Conservation (phyloP, 2,797 vertebrate genomes). For the Emys orbicularis region DNA sequence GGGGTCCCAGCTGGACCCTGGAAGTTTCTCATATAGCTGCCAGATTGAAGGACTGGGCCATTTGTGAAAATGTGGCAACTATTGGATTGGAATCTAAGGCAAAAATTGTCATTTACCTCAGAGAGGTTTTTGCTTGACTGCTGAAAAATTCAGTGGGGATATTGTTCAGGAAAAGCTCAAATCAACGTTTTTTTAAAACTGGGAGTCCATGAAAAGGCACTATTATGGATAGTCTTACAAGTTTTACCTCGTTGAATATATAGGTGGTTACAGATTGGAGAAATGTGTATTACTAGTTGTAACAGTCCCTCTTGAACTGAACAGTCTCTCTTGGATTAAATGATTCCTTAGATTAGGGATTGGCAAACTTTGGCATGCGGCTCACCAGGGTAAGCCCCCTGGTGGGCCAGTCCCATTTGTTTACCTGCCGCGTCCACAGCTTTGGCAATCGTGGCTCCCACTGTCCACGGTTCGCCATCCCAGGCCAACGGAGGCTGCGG, state of each 20-base stretch:
- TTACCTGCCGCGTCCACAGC: too few species aligned
- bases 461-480: too few species aligned
- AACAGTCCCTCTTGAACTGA: neutral
- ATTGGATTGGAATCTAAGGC: neutral
- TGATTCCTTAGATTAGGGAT: neutral
- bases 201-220: neutral
- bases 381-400: too few species aligned
- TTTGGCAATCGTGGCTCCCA: too few species aligned
- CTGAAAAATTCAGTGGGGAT: neutral
- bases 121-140: neutral
- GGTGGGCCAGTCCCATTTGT: too few species aligned
- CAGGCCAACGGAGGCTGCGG: too few species aligned
- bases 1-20: rapidly evolving
- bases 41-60: neutral
- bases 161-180: neutral
- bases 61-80: neutral
- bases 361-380: too few species aligned
- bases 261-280: neutral
- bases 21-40: neutral
- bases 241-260: neutral
- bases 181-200: neutral
- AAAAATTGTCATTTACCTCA: neutral
- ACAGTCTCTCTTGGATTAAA: neutral
- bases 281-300: rapidly evolving
- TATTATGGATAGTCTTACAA: rapidly evolving